Percentiles rank a stretch among this genome's conserved stretches.
phyloP scores from a whole-genome alignment of 2,888 invertebrate genomes.

The Leptinotarsa peninsularis region DNA sequence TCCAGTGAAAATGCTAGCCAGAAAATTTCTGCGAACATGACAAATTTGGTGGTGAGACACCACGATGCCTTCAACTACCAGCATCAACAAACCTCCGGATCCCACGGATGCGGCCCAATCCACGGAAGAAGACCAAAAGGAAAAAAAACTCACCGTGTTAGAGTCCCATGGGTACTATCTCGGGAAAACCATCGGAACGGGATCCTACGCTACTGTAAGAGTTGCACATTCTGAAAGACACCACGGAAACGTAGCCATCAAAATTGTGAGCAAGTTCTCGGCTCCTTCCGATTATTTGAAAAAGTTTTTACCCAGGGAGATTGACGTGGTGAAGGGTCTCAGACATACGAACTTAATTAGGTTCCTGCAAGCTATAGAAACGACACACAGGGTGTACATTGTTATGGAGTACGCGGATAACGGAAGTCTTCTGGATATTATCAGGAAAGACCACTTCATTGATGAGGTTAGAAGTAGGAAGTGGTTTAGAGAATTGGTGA shows the following conservation, averaged over 20 bases:
- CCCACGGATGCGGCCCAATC: conserved; percentile 51
- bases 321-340: conserved; percentile 84
- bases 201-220: conserved; percentile 86
- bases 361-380: conserved; percentile 87
- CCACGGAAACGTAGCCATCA: conserved; percentile 80
- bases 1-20: conserved; percentile 21
- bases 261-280: conserved; percentile 86
- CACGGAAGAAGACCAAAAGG: conserved; percentile 50
- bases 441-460: conserved; percentile 78
- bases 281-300: conserved; percentile 84
- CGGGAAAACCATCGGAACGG: conserved; percentile 83
- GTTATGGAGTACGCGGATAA: conserved; percentile 88
- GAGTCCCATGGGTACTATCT: conserved; percentile 82
- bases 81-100: conserved; percentile 56
- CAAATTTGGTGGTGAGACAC: conserved; percentile 21
- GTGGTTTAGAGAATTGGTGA: conserved; percentile 80
- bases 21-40: conserved; percentile 32
- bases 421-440: conserved; percentile 82
- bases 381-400: conserved; percentile 86
- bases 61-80: conserved; percentile 60
- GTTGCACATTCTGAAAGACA: conserved; percentile 81
- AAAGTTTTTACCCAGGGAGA: conserved; percentile 85
- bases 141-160: conserved; percentile 73
- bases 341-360: conserved; percentile 84
- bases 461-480: conserved; percentile 76